Base-by-base conservation (phyloP, 2,797 vertebrate genomes). In the Muraenolepis orangiensis region DNA sequence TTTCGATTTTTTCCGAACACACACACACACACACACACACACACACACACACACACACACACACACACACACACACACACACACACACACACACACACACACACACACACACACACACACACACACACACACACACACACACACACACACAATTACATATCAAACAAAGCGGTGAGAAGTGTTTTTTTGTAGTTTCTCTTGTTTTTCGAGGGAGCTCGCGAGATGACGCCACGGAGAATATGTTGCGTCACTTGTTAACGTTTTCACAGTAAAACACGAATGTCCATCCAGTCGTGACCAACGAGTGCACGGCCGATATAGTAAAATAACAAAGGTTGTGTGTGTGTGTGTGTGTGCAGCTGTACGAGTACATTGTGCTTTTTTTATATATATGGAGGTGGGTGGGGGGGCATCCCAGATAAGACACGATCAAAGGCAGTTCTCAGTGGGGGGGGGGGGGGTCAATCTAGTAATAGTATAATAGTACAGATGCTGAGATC, bases 281-380 rank as follows among this genome's bases (percentile, higher is more conserved):
- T 14, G 28, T 72, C 30, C 6, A 4, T 72, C 30, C 6, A 4
- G 68, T 30, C 74, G 57, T 23, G 6, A 74, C 68, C 66, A n/a
- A n/a, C 18, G 29, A 30, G 29, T 13, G 26, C 28, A 13, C 12
- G 3, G 13, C 42, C 26, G 12, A 66, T 66, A 3, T 29, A 11
- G 13, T 29, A 61, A 72, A 78, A n/a, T n/a, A n/a, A n/a, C n/a
- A n/a, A n/a, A n/a, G n/a, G n/a, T n/a, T n/a, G n/a, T n/a, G n/a
- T n/a, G n/a, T n/a, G n/a, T n/a, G n/a, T n/a, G n/a, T n/a, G n/a
- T n/a, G n/a, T n/a, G n/a, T n/a, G n/a, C n/a, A 42, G 36, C 76
- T 32, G 28, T 66, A 57, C 7, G 64, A 74, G 57, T 6, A 77
- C 74, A 3, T 90, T 91, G 88, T 90, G 90, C 91, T 92, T 91